A percentile compares a stretch with the other conserved stretches of the same genome.
Evolutionary conservation across 2,113 vertebrate species (phyloP).

Genomic region (Channa maculata): DNA sequence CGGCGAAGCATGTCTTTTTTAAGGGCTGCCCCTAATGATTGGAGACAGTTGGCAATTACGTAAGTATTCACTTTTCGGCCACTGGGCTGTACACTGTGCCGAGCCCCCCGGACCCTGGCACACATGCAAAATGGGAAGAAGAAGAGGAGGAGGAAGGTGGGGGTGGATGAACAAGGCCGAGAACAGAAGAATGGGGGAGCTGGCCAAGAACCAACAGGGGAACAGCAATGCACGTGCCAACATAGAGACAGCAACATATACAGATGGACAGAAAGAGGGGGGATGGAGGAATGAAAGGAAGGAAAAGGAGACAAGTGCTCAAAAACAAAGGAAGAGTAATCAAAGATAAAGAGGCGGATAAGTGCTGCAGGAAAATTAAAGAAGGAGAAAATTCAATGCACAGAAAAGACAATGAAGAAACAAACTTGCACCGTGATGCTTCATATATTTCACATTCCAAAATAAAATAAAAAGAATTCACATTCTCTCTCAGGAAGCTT

Average conservation of each 20-base stretch:
- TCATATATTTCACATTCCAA: neutral
- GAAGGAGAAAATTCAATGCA: neutral
- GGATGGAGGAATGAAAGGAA: conserved; percentile 49
- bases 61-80: conserved; percentile 85
- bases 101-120: conserved; percentile 78
- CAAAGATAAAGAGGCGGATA: conserved; percentile 35
- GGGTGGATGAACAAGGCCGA: conserved; percentile 48
- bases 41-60: conserved; percentile 87
- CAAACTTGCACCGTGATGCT: neutral
- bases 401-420: neutral
- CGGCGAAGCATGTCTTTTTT: conserved; percentile 84
- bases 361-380: conserved; percentile 1
- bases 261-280: conserved; percentile 57
- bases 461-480: neutral
- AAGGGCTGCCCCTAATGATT: conserved; percentile 86
- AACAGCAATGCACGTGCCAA: conserved; percentile 62
- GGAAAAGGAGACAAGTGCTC: conserved; percentile 21
- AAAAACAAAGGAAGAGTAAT: conserved; percentile 53
- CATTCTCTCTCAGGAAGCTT: neutral
- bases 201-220: conserved; percentile 64
- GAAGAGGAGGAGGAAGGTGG: conserved; percentile 44
- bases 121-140: conserved; percentile 72
- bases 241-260: conserved; percentile 55
- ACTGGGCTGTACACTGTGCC: conserved; percentile 75
- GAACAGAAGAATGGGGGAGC: conserved; percentile 55